These are phyloP conservation scores for Danaus melanippus DNA, from an alignment of 1,140 invertebrate species.

Conservation along the genomic window DNA sequence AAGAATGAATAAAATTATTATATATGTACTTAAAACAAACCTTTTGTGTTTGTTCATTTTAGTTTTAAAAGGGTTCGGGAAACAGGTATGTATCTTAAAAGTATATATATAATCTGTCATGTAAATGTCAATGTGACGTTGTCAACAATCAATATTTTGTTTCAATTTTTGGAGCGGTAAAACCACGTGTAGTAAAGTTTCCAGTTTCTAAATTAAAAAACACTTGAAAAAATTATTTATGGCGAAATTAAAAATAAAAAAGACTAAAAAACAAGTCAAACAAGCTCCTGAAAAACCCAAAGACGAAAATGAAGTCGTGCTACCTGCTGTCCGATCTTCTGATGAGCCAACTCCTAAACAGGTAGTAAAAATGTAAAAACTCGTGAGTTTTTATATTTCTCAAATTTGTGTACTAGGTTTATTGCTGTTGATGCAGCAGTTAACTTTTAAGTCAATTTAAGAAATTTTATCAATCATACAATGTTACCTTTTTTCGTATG, in stretches of 20 bases:
- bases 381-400: slow-evolving; percentile 42
- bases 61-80: too few relatives aligned
- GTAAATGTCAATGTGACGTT: too few relatives aligned
- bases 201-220: too few relatives aligned
- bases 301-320: slow-evolving; percentile 44
- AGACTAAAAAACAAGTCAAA: slow-evolving; percentile 31
- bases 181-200: too few relatives aligned
- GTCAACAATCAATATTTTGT: too few relatives aligned
- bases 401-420: background rate
- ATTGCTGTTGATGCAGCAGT: too few relatives aligned
- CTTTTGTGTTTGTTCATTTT: too few relatives aligned
- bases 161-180: too few relatives aligned
- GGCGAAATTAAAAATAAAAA: slow-evolving; percentile 49
- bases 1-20: too few relatives aligned
- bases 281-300: slow-evolving; percentile 24
- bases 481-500: slow-evolving; percentile 1
- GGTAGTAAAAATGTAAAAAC: slow-evolving; percentile 43
- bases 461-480: background rate
- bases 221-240: slow-evolving; percentile 13
- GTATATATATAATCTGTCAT: too few relatives aligned
- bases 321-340: slow-evolving; percentile 57
- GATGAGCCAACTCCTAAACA: slow-evolving; percentile 55
- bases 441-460: background rate
- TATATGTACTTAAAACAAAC: too few relatives aligned
- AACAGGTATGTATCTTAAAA: too few relatives aligned